Percentiles rank a stretch among this genome's conserved stretches.
phyloP scores from a whole-genome alignment of 2,888 invertebrate species.

The Amphipoea lucens region DNA sequence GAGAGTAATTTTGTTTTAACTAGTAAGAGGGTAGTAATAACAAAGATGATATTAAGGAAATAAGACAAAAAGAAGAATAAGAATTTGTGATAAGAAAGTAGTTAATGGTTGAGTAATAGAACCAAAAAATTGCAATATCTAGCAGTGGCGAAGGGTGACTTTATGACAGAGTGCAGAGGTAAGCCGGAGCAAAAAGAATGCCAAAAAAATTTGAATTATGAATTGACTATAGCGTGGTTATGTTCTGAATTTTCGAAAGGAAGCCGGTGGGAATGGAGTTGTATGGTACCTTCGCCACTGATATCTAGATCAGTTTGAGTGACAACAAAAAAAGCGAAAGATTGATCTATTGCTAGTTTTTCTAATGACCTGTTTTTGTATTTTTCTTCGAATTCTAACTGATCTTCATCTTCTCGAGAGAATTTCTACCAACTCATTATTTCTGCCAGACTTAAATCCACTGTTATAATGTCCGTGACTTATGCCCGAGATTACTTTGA shows the following conservation, averaged over 20 bases:
- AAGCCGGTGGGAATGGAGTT: too few relatives aligned
- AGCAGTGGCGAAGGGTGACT: too few relatives aligned
- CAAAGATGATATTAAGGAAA: slow-evolving; percentile 3
- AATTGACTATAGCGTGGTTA: too few relatives aligned
- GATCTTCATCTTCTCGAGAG: not conserved
- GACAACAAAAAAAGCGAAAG: not conserved
- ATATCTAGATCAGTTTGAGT: not conserved
- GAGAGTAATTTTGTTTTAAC: slow-evolving; percentile 34
- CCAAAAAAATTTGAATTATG: too few relatives aligned
- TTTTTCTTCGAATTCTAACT: not conserved
- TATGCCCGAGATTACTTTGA: not conserved
- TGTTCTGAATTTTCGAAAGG: too few relatives aligned
- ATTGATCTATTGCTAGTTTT: not conserved
- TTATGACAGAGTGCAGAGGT: too few relatives aligned
- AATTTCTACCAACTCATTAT: not conserved
- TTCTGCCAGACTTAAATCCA: not conserved
- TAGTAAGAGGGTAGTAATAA: not conserved
- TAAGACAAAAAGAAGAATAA: not conserved
- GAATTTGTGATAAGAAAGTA: not conserved
- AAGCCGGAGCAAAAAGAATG: too few relatives aligned
- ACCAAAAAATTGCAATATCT: not conserved
- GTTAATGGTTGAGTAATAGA: not conserved
- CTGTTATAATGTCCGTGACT: not conserved
- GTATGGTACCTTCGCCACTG: too few relatives aligned
- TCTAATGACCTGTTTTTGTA: not conserved